Evolutionary conservation across 2,888 invertebrate species (phyloP), one percentile per base, ranked within the genome.

Genomic region (Carpatolechia fugitivella): DNA sequence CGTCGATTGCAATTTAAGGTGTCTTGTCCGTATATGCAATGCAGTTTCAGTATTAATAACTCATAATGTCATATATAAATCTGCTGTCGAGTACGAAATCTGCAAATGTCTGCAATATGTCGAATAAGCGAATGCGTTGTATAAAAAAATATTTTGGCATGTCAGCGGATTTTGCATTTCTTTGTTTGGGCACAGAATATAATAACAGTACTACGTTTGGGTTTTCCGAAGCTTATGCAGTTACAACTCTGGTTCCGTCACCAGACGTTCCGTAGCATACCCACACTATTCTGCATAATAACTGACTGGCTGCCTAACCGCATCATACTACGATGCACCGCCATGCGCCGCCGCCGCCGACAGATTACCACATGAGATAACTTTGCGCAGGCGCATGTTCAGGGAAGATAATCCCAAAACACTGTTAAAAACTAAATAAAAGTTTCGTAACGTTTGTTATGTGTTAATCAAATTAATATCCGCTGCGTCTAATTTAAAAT

Each of bases 291-390:
- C 44, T 24, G 44, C 44, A 44, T 44, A 44, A 29, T 20, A 24
- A 44, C 24, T n/a, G 24, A 24, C 24, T n/a, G 24, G 6, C 24
- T 24, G 3, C 24, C 24, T 6, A 24, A 24, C 24, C 24, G 24
- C 24, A 24, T 35, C 35, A n/a, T 10, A 35, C 35, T 4, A 33
- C 33, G n/a, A 33, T 11, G n/a, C 44, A 29, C 44, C 24, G 44
- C 44, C 44, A 44, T 24, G 44, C 44, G 29, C 44, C n/a, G 44
- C n/a, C 29, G 44, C 44, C 44, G 20, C 3, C n/a, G n/a, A n/a
- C 44, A 44, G 24, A 44, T 41, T 44, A 44, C 24, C 24, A 24
- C 44, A 13, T 20, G n/a, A 44, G 44, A 24, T 44, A 20, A 20
- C 20, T 20, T 6, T 29, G 44, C 44, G 44, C 24, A 44, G 11